Evolutionary conservation across 1,140 invertebrate species (phyloP).

Genomic region (Caenorhabditis brenneri): DNA sequence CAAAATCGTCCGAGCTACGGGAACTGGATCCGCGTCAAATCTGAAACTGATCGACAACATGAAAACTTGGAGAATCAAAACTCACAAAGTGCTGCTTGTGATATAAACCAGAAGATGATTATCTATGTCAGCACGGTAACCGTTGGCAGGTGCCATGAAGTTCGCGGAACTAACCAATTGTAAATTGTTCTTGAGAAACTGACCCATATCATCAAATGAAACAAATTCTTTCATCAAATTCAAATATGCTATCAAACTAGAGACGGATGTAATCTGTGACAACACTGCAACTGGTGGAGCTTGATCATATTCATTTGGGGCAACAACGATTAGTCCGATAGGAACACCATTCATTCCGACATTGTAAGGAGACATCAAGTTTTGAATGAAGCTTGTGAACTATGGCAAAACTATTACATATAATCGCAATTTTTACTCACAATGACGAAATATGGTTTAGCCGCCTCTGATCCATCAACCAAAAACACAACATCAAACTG

Average conservation of each 20-base stretch:
- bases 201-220: constrained; percentile 6
- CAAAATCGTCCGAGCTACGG: neutral
- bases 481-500: constrained; percentile 46
- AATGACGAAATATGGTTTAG: neutral
- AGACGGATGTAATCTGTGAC: neutral
- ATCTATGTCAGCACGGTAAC: constrained; percentile 20
- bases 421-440: too few relatives aligned
- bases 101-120: constrained; percentile 52
- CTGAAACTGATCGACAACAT: too few relatives aligned
- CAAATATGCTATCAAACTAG: neutral
- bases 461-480: constrained; percentile 14
- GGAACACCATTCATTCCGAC: neutral
- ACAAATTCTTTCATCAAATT: neutral
- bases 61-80: too few relatives aligned
- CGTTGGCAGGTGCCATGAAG: neutral
- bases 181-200: neutral
- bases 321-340: neutral
- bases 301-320: neutral
- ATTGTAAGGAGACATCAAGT: constrained; percentile 21
- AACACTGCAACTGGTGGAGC: neutral
- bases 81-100: too few relatives aligned
- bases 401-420: too few relatives aligned
- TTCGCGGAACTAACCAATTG: neutral
- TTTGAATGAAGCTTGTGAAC: constrained; percentile 39
- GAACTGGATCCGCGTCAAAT: neutral